Evolutionary conservation across 2,113 vertebrate species (phyloP).

Genomic region (Tragelaphus imberbis): DNA sequence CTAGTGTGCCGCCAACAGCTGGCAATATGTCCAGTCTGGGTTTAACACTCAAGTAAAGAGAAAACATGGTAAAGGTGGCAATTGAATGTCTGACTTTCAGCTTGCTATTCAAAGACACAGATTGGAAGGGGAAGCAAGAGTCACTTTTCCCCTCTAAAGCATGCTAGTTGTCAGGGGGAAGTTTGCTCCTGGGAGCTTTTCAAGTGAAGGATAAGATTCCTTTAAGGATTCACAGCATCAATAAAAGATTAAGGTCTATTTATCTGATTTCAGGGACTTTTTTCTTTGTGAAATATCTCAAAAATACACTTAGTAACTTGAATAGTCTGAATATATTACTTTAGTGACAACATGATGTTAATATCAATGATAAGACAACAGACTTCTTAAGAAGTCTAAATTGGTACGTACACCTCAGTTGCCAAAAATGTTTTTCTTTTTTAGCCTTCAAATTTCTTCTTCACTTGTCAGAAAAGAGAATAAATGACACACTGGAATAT

Average conservation of each 20-base stretch:
- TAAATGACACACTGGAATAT: not conserved
- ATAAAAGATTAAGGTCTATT: slow-evolving; percentile 33
- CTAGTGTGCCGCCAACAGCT: not conserved
- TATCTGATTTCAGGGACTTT: slow-evolving; percentile 17
- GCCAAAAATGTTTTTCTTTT: not conserved
- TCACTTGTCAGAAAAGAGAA: slow-evolving; percentile 30
- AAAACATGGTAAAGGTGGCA: not conserved
- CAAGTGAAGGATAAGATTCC: slow-evolving; percentile 18
- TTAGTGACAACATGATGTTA: slow-evolving; percentile 5
- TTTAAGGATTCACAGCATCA: slow-evolving; percentile 13
- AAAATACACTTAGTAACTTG: slow-evolving; percentile 2
- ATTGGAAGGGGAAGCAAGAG: not conserved
- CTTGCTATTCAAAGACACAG: not conserved
- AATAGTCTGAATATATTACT: slow-evolving; percentile 23
- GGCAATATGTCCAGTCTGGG: not conserved
- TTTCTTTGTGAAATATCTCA: slow-evolving; percentile 31
- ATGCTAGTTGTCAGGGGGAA: not conserved
- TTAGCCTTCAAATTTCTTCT: not conserved
- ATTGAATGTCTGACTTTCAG: not conserved
- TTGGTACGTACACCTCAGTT: not conserved
- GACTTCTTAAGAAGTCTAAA: slow-evolving; percentile 25
- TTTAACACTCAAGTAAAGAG: not conserved
- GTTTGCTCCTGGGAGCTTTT: slow-evolving; percentile 31
- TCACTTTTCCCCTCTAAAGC: not conserved
- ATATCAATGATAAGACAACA: not conserved